Evolutionary conservation across 2,888 invertebrate genomes (phyloP), one percentile per base, ranked within the genome.

Genomic region (Ischnus inquisitorius): DNA sequence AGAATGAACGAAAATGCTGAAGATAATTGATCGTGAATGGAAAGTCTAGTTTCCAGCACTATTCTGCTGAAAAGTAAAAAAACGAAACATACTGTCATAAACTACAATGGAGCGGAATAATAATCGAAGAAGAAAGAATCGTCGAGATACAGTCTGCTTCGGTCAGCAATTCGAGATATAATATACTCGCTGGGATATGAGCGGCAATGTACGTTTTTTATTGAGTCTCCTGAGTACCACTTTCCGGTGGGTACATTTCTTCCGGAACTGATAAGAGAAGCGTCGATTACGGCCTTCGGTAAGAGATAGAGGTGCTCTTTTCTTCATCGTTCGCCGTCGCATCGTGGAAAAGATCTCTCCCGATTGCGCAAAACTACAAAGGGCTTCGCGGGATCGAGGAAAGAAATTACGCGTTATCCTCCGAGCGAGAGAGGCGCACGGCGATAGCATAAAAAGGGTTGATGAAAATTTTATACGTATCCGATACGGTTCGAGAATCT

Each of bases 211-310:
- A 60, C 60, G 60, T 54, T 54, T 54, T 54, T 60, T 60, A 60
- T 60, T 25, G 60, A 60, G 60, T 60, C 25, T 34, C 60, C 25
- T 5, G 60, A 60, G 60, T 34, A 14, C 60, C 60, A 51, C 54
- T 54, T 34, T 60, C 60, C 34, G 8, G 25, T 60, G 34, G 28
- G 60, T 60, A 25, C 60, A 34, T 28, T 34, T 34, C 60, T 60
- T 60, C 60, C 25, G 6, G 60, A 60, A 60, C 60, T 60, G 28
- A 60, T 60, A 60, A 34, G 3, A 60, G 34, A 14, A 60, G 60
- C 34, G n/a, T 60, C 60, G 60, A 14, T 34, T 34, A 25, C 14
- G 60, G 60, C 28, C 60, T n/a, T 6, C 10, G 22, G 19, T 4
- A 22, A 54, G 22, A 54, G 48, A 48, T n/a, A 48, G 16, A 48